Evolutionary conservation across 2,888 invertebrate species (phyloP), one percentile per base, ranked within the genome.

Genomic region (Hirtodrosophila confusa): DNA sequence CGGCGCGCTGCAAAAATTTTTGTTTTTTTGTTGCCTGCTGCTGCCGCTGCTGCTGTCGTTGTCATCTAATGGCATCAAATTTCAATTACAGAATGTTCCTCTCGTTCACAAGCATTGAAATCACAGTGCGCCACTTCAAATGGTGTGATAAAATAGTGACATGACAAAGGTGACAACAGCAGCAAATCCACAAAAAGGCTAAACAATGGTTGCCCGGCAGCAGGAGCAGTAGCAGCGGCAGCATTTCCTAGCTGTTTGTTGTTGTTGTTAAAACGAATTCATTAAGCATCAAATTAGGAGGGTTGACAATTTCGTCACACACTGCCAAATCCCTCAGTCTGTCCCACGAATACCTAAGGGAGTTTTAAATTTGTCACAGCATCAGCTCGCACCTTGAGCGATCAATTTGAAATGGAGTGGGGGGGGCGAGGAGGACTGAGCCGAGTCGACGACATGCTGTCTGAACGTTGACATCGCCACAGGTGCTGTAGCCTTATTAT

Each of bases 1-100:
- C 55, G 68, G 55, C 47, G 63, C 66, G 17, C 39, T 68, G 74
- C 64, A 61, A 76, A 72, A 67, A 51, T 36, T 39, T 37, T 49
- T 61, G 61, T 55, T n/a, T n/a, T n/a, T n/a, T n/a, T n/a, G n/a
- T n/a, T n/a, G n/a, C n/a, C n/a, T n/a, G n/a, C n/a, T 67, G 66
- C 49, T 74, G 58, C 53, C 57, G 60, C 39, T 57, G 43, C 39
- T 50, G 49, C 35, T 66, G 51, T 8, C 31, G 50, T 69, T 80
- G 82, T 82, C 88, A 88, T 80, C 79, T 85, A 86, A 85, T 78
- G 78, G 85, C 75, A 86, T 89, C 89, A 88, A 87, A 89, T 89
- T 89, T 89, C 89, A 89, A 89, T 89, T 89, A 88, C 86, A 89
- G 86, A 89, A 83, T 88, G 55, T 84, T 82, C 67, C 69, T 65